Base-by-base conservation (phyloP, 2,888 invertebrate genomes). In the Sicus ferrugineus region DNA sequence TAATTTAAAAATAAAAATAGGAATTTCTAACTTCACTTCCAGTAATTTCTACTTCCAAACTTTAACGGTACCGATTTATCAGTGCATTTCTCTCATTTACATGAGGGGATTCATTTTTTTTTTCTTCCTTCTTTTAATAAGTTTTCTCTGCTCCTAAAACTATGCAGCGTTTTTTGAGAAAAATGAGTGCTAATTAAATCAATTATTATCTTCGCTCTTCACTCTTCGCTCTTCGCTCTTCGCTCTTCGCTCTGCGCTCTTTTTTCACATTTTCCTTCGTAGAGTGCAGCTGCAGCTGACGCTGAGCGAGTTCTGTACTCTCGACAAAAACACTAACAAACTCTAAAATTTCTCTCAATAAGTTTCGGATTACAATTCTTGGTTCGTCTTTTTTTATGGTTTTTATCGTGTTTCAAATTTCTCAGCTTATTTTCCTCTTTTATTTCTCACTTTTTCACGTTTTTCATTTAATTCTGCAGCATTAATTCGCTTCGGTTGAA, bases 401-500 rank as follows among this genome's bases (percentile, higher is more conserved):
- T 14, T 34, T 59, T 31, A 3, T 26, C 26, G 26, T 54, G 16
- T 23, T 54, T 9, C 3, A 23, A 23, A 9, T 11, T 1, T 9
- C 7, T 54, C 14, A 7, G 7, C 14, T 54, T 14, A 9, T 26
- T 54, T 26, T 3, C 54, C 26, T 54, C 34, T n/a, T 34, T 59
- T 21, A 19, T 59, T 28, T 21, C 2, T 59, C 34, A 34, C 1
- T 14, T 6, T 59, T 34, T 21, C 11, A 11, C 23, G 34, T 9
- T 63, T 63, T 63, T 63, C 23, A 63, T 63, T 63, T 30, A n/a
- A 30, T 30, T 30, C 42, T 21, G 38, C 46, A 23, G 19, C 19
- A 63, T 63, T n/a, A 63, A 28, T 48, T 63, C 48, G 48, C 21
- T 63, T 63, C 26, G 63, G 48, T 48, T 19, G 31, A 63, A 48